Evolutionary conservation across 1,140 invertebrate species (phyloP), one percentile per base, ranked within the genome.

Genomic region (Drosophila carrolli): DNA sequence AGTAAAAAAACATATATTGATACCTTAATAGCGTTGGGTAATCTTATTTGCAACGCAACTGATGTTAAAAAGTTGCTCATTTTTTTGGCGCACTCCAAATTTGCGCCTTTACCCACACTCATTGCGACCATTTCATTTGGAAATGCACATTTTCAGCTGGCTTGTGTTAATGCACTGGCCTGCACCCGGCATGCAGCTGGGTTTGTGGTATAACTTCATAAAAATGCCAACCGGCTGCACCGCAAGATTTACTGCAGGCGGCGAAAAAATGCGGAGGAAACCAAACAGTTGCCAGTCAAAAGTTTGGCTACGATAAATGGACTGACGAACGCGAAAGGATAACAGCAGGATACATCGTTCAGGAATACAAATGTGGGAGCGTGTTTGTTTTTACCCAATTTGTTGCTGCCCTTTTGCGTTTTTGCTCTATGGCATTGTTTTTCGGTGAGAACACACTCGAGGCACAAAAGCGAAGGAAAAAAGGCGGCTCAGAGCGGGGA

Each of bases 241-340:
- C 51, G 41, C 68, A 71, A 71, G 59, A 81, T 74, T 57, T 74
- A 72, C 53, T 83, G 48, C 48, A 47, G 57, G 19, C 32, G 7
- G n/a, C 38, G 16, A 5, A 44, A 67, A 59, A 56, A 16, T 47
- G 41, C 32, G 16, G 11, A 41, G 66, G 53, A 71, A 68, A 16
- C 41, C 38, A 46, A 48, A 68, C 46, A 56, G 62, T 56, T 57
- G 40, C 51, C 53, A 44, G 46, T 56, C 59, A 72, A 77, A 79
- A 81, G 73, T 81, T 76, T 40, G 50, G 44, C 65, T 32, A 53
- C 78, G 54, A 82, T 78, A 78, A 62, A 81, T 73, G 66, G 66
- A 71, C 65, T 71, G 68, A 71, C 68, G 68, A 71, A 71, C 68
- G 68, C 68, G 68, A 37, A 71, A 58, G 68, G 68, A 71, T 71